phyloP scores from a whole-genome alignment of 53 echinoderm and acorn worm species.

The Apostichopus leukothele region DNA sequence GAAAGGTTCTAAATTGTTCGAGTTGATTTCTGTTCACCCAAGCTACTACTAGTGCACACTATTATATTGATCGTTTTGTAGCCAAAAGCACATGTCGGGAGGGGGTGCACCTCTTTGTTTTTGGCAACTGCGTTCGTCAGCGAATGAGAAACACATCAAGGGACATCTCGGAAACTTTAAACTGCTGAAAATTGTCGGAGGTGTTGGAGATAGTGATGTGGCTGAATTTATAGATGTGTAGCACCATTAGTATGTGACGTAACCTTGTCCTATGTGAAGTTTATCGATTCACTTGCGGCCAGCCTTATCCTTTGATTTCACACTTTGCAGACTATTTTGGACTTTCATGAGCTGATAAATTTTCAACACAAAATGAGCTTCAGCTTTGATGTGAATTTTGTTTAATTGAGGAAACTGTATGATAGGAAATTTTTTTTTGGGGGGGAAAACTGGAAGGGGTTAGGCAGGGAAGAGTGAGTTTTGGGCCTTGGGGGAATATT shows the following conservation, averaged over 20 bases:
- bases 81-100: too few species aligned
- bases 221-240: neutral
- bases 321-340: neutral
- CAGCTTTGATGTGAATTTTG: neutral
- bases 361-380: neutral
- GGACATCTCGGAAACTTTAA: neutral
- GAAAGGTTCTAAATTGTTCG: too few species aligned
- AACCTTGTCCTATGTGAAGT: neutral
- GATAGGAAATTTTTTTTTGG: neutral
- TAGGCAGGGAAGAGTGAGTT: neutral
- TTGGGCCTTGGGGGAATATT: neutral
- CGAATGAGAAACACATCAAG: too few species aligned
- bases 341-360: constrained; percentile 2
- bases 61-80: too few species aligned
- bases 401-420: neutral
- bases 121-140: too few species aligned
- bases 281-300: constrained; percentile 11
- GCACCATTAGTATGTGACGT: neutral
- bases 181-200: neutral
- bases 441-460: neutral
- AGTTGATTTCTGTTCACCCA: too few species aligned
- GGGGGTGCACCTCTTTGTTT: too few species aligned
- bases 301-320: neutral
- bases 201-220: neutral
- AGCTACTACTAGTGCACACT: too few species aligned